Evolutionary conservation across 2,888 invertebrate genomes (phyloP).

Genomic region (Agriopis marginaria): DNA sequence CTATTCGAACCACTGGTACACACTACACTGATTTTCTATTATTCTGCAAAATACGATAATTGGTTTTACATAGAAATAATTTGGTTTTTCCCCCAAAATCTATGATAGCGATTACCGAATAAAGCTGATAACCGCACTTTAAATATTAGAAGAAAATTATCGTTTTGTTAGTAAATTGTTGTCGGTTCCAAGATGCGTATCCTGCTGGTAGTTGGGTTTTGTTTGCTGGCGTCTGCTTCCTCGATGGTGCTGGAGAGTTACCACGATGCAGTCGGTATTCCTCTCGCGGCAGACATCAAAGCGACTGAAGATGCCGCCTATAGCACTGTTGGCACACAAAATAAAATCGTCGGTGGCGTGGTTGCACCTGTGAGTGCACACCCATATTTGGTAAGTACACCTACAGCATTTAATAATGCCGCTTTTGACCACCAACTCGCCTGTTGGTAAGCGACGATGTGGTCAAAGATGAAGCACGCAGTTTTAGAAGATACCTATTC

Average conservation of each 20-base stretch:
- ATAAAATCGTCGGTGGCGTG: constrained; percentile 2
- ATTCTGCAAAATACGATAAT: background rate
- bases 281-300: constrained; percentile 19
- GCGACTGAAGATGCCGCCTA: constrained; percentile 18
- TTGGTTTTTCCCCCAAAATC: background rate
- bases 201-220: constrained; percentile 25
- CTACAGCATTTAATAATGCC: too few relatives aligned
- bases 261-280: constrained; percentile 25
- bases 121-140: background rate
- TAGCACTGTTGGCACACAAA: background rate
- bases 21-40: too few relatives aligned
- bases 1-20: too few relatives aligned
- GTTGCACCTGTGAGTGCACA: constrained; percentile 5
- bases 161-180: background rate
- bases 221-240: constrained; percentile 35
- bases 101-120: background rate
- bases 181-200: constrained; percentile 31
- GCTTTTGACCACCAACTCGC: too few relatives aligned
- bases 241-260: constrained; percentile 34
- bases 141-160: background rate
- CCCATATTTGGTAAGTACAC: constrained; percentile 6
- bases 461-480: too few relatives aligned
- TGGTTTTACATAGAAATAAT: background rate
- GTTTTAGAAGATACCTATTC: too few relatives aligned
- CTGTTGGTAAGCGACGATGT: too few relatives aligned